Base-by-base conservation (phyloP, 2,797 vertebrate species). In the Antennarius maculatus region DNA sequence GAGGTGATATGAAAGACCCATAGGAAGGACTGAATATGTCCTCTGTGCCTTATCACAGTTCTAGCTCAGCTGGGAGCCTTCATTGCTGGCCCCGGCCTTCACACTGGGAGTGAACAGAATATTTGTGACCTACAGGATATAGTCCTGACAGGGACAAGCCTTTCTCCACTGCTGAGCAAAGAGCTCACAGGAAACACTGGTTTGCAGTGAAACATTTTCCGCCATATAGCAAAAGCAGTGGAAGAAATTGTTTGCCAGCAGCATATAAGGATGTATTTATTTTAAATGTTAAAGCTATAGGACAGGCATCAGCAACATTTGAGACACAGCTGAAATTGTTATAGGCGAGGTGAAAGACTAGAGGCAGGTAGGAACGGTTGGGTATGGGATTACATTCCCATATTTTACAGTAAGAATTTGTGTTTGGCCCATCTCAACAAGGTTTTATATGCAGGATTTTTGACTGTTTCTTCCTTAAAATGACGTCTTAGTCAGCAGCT, bases 41-140 rank as follows among this genome's bases (percentile, higher is more conserved):
- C 72, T 83, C 71, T 73, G 61, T 71, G 71, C 13, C 16, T 75
- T 80, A 82, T 80, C 81, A 41, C 54, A 18, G 59, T 57, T 70
- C 66, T 69, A 82, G 77, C 80, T 74, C 41, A 50, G 66, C 61
- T 54, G 61, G 55, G 64, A 76, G 69, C 62, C 54, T 66, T 73
- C 51, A 58, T 73, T 50, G 48, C 58, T 66, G 78, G 67, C 82
- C 82, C 58, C 85, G 82, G 88, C 86, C 80, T 86, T 81, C 70
- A 66, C 54, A 76, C 66, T 71, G 59, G 71, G 63, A 73, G 62
- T 67, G 64, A 76, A 81, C 57, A 66, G 74, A 66, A 65, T 34
- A 34, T 61, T 55, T 73, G 72, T 54, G 78, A 84, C 81, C 62
- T 72, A 57, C 53, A 76, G 83, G 79, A 71, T 82, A 69, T 78